Percentiles rank a stretch among this genome's conserved stretches.
Conservation (phyloP, 2,797 vertebrate genomes). For the Clarias fuscus region DNA sequence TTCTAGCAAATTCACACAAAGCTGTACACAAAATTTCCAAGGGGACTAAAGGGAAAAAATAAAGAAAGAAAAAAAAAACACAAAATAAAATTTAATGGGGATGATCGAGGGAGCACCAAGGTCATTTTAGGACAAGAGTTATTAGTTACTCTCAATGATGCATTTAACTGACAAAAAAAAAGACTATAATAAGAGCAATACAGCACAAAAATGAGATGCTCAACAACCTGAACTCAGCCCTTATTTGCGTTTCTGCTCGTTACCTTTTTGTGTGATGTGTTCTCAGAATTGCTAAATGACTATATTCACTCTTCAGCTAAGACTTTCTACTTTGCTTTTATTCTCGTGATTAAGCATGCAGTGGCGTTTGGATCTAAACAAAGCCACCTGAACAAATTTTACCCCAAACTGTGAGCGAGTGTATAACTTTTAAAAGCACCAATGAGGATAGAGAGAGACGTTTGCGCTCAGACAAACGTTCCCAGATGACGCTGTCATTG, state of each 20-base stretch:
- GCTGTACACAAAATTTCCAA: constrained; percentile 34
- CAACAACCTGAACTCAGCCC: constrained; percentile 60
- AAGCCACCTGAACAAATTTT: constrained; percentile 20
- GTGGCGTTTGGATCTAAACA: constrained; percentile 16
- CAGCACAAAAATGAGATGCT: constrained; percentile 55
- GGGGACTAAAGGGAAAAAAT: neutral
- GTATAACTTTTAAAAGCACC: constrained; percentile 24
- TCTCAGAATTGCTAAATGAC: constrained; percentile 61
- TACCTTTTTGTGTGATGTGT: constrained; percentile 61
- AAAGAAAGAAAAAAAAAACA: neutral
- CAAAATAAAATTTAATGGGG: constrained; percentile 1
- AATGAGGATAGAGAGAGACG: neutral
- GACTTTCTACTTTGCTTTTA: constrained; percentile 20
- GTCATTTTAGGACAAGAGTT: constrained; percentile 57
- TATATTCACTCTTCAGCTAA: constrained; percentile 47
- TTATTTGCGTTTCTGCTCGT: constrained; percentile 62
- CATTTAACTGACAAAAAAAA: constrained; percentile 61
- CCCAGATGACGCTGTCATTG: constrained; percentile 66
- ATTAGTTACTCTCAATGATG: constrained; percentile 60
- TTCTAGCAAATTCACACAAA: constrained; percentile 41
- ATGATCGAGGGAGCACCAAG: constrained; percentile 41
- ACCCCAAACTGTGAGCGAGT: constrained; percentile 29
- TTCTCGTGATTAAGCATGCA: constrained; percentile 33
- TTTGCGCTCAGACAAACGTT: constrained; percentile 64
- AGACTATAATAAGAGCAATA: constrained; percentile 63